These are phyloP conservation scores for Epinephelus cyanopodus DNA, from an alignment of 2,113 vertebrate genomes.

Conservation along the genomic window DNA sequence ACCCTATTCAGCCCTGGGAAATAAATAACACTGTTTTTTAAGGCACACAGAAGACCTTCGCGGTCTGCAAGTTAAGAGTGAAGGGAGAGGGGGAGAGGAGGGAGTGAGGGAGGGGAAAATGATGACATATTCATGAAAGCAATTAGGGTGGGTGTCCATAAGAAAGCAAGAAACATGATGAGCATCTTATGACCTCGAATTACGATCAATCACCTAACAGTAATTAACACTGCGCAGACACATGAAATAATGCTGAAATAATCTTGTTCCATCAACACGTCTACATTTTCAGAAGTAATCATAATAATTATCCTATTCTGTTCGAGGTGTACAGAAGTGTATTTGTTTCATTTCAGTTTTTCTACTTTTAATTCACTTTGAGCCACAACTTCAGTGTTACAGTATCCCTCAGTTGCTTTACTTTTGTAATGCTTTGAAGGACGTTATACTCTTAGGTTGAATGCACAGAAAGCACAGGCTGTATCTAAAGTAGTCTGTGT, in stretches of 20 bases:
- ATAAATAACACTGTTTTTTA: slow-evolving; percentile 45
- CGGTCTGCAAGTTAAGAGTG: slow-evolving; percentile 23
- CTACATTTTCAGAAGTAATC: slow-evolving; percentile 25
- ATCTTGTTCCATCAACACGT: slow-evolving; percentile 45
- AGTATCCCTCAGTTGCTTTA: background rate
- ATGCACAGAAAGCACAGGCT: slow-evolving; percentile 28
- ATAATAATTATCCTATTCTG: slow-evolving; percentile 21
- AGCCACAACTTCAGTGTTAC: background rate
- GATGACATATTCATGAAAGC: slow-evolving; percentile 47
- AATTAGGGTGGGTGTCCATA: slow-evolving; percentile 42
- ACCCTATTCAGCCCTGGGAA: slow-evolving; percentile 58
- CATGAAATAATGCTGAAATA: slow-evolving; percentile 40
- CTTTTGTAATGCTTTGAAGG: slow-evolving; percentile 14
- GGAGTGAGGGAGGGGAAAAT: slow-evolving; percentile 17
- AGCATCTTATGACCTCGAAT: slow-evolving; percentile 37
- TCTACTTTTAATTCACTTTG: background rate
- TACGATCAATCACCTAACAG: slow-evolving; percentile 49
- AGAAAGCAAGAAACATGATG: slow-evolving; percentile 36
- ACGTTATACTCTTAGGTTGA: background rate
- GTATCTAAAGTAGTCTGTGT: slow-evolving; percentile 35
- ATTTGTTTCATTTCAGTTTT: slow-evolving; percentile 5
- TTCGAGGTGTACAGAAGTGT: background rate
- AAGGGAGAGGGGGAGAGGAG: background rate
- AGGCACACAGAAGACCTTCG: slow-evolving; percentile 42
- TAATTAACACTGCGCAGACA: slow-evolving; percentile 52